These are phyloP conservation scores for Sebastes aleutianus DNA, from an alignment of 2,797 vertebrate species.

Conservation along the genomic window DNA sequence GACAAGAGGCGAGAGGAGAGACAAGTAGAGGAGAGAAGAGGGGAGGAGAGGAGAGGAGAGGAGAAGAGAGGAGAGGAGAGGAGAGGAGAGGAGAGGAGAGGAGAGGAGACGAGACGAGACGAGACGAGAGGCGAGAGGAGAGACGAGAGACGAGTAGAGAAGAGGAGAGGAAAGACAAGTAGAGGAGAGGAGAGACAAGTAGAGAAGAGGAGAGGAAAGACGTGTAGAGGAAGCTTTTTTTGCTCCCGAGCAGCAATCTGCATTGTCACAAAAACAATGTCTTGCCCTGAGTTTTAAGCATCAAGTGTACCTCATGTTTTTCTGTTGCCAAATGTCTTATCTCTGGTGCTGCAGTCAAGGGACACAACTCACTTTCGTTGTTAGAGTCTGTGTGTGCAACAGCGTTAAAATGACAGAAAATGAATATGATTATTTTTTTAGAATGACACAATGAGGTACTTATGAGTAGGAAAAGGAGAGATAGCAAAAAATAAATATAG, in stretches of 20 bases:
- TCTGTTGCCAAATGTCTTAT: constrained; percentile 21
- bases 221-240: neutral
- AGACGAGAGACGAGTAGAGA: neutral
- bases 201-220: neutral
- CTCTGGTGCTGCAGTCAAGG: neutral
- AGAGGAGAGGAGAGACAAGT: neutral
- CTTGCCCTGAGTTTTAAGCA: constrained; percentile 13
- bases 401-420: neutral
- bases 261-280: constrained; percentile 28
- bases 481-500: neutral
- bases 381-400: neutral
- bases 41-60: neutral
- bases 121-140: neutral
- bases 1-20: too few species aligned
- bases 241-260: constrained; percentile 35
- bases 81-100: neutral
- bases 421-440: neutral
- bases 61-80: neutral
- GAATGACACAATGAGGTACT: neutral
- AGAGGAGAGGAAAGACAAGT: neutral
- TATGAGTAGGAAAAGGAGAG: neutral
- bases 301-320: neutral
- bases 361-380: constrained; percentile 6
- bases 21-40: neutral
- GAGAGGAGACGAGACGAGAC: neutral